Percentiles rank a stretch among this genome's conserved stretches.
These are phyloP conservation scores for Aleiodes testaceus DNA, from an alignment of 2,888 invertebrate genomes.

Conservation along the genomic window DNA sequence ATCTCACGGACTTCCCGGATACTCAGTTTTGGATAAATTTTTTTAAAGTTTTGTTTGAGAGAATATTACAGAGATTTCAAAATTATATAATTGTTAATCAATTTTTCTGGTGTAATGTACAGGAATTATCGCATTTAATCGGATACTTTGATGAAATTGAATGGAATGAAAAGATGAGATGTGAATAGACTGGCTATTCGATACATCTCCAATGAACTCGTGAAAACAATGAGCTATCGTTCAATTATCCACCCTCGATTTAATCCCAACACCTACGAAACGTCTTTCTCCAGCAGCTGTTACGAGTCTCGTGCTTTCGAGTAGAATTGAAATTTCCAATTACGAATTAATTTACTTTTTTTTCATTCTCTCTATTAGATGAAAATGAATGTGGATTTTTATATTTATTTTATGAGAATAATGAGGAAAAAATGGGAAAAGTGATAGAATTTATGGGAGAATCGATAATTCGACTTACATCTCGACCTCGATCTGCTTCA, in stretches of 20 bases:
- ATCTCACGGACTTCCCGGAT: conserved; percentile 18
- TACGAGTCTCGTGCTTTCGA: too few species aligned
- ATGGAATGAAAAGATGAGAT: neutral
- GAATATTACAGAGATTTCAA: neutral
- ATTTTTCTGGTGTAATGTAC: too few species aligned
- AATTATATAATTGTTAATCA: neutral
- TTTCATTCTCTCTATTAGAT: too few species aligned
- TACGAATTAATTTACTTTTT: too few species aligned
- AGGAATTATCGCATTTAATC: too few species aligned
- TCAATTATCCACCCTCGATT: conserved; percentile 20
- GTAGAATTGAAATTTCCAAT: too few species aligned
- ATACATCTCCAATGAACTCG: conserved; percentile 15
- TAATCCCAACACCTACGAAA: neutral
- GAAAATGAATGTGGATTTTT: too few species aligned
- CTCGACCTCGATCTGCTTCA: conserved; percentile 41
- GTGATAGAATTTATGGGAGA: conserved; percentile 2
- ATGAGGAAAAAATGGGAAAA: too few species aligned
- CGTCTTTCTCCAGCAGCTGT: neutral
- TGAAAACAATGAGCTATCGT: conserved; percentile 16
- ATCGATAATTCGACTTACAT: conserved; percentile 44
- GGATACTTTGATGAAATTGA: too few species aligned
- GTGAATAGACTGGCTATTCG: conserved; percentile 4
- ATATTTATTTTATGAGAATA: too few species aligned
- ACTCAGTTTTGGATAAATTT: conserved; percentile 19
- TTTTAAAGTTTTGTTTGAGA: neutral